Conservation (phyloP, 1,140 invertebrate genomes). For the Cyclargus thomasi region DNA sequence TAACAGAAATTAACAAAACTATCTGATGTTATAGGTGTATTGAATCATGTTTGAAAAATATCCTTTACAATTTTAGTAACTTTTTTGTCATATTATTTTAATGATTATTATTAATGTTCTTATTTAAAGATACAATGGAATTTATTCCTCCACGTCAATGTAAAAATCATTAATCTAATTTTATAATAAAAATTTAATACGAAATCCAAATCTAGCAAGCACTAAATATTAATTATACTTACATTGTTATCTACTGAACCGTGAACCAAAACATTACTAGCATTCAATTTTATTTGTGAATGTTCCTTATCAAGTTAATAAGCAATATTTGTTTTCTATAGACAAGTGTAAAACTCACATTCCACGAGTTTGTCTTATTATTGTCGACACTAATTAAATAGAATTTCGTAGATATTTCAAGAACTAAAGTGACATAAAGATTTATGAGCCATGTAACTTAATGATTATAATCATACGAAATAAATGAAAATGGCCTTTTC, state of each 20-base stretch:
- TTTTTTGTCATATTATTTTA: too few species aligned
- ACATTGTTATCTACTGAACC: too few species aligned
- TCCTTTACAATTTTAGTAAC: not conserved
- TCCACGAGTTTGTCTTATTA: not conserved
- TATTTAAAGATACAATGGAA: not conserved
- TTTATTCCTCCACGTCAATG: too few species aligned
- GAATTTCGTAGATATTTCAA: not conserved
- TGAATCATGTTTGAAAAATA: not conserved
- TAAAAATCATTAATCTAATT: too few species aligned
- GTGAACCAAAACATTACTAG: too few species aligned
- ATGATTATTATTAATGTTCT: too few species aligned
- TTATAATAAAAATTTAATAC: too few species aligned
- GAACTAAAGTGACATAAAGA: not conserved
- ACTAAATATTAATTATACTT: too few species aligned
- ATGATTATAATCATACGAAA: constrained; percentile 2
- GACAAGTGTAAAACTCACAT: not conserved
- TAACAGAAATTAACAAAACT: not conserved
- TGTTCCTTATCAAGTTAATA: too few species aligned
- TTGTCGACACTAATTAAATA: not conserved
- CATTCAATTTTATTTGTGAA: too few species aligned
- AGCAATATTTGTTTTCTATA: too few species aligned
- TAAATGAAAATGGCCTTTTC: constrained; percentile 6
- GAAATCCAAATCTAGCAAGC: too few species aligned
- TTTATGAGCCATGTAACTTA: not conserved
- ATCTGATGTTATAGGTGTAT: not conserved